These are phyloP conservation scores for Heliornis fulica DNA, from an alignment of 2,113 vertebrate species.

Conservation along the genomic window DNA sequence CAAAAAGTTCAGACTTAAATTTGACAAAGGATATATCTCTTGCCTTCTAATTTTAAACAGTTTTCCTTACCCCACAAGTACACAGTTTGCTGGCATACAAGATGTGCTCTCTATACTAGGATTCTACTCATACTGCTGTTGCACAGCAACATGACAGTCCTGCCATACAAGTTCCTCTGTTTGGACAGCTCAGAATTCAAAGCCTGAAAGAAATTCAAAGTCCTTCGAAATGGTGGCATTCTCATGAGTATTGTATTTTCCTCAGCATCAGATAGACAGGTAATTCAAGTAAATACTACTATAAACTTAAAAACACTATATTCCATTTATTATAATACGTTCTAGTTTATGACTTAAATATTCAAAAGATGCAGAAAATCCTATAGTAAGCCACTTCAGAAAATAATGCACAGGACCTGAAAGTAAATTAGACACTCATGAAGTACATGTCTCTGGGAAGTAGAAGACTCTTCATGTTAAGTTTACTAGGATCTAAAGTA, in stretches of 20 bases:
- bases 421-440: background rate
- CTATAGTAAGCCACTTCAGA: background rate
- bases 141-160: background rate
- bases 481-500: background rate
- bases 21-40: background rate
- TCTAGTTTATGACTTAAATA: background rate
- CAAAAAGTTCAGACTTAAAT: background rate
- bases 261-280: background rate
- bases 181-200: background rate
- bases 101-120: background rate
- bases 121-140: background rate
- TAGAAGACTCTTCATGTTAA: background rate
- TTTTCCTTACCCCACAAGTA: background rate
- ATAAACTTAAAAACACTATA: background rate
- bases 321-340: background rate
- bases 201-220: background rate
- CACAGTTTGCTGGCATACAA: background rate
- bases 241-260: background rate
- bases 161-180: fast-evolving
- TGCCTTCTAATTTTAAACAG: background rate
- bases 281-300: background rate
- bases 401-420: background rate
- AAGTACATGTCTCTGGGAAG: background rate
- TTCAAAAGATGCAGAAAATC: background rate
- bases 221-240: background rate